Evolutionary conservation across 2,888 invertebrate genomes (phyloP), one percentile per base, ranked within the genome.

Genomic region (Phania funesta): DNA sequence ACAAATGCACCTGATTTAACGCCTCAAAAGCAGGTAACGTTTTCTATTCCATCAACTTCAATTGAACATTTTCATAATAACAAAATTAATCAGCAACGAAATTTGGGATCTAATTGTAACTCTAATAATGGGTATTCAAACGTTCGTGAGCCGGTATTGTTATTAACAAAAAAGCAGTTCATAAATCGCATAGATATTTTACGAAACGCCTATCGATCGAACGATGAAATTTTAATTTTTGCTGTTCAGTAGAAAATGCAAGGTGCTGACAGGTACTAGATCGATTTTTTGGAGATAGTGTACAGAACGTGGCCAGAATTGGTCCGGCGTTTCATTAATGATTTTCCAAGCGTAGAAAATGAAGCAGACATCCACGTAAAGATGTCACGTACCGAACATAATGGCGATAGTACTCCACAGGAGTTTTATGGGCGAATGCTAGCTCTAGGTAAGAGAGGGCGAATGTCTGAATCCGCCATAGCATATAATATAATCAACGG

Each of bases 341-440:
- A n/a, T n/a, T n/a, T n/a, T n/a, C n/a, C n/a, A n/a, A n/a, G n/a
- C n/a, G n/a, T n/a, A n/a, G n/a, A n/a, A n/a, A n/a, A n/a, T 35
- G 35, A 8, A n/a, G 82, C 82, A 11, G 83, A 83, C n/a, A 56
- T 78, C 0, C 76, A 84, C 48, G 67, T 83, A 1, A 29, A 78
- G 50, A 78, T 84, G 80, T 9, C 75, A 9, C 9, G 35, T 11
- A 70, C 73, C 1, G 71, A 56, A 48, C 79, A 80, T 7, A 13
- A 13, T 4, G 7, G 46, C 8, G 29, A 58, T 22, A 50, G 77
- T 32, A 29, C 73, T 29, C 52, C 35, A 5, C 16, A 20, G 2
- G 26, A 83, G 13, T 83, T 62, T 60, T 81, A 74, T 50, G 83
- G 73, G 26, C 74, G 64, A 74, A 84, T 84, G 84, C 18, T 81